Percentiles rank a stretch among this genome's conserved stretches.
These are phyloP conservation scores for Urocitellus parryii DNA, from an alignment of 2,113 vertebrate species.

Conservation along the genomic window DNA sequence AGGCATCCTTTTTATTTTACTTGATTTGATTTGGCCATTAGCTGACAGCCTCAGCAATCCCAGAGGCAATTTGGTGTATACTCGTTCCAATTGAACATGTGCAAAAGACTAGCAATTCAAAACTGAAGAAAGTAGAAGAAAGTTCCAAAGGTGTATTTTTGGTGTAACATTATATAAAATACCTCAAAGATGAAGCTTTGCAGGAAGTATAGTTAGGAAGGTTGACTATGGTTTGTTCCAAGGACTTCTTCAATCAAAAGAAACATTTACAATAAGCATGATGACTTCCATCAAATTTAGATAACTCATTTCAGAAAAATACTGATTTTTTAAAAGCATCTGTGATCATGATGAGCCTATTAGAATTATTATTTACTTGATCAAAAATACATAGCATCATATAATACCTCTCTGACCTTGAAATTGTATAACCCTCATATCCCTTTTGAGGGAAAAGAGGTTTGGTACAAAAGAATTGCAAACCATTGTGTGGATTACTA, in stretches of 20 bases:
- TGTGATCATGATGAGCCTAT: background rate
- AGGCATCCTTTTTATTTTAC: background rate
- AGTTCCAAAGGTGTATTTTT: background rate
- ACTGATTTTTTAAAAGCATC: background rate
- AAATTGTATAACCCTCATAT: conserved; percentile 38
- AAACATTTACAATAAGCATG: background rate
- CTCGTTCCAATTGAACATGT: background rate
- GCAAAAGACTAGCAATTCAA: background rate
- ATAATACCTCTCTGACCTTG: conserved; percentile 49
- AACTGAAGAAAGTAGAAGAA: background rate
- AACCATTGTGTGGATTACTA: conserved; percentile 37
- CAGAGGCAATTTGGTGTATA: background rate
- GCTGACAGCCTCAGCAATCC: background rate
- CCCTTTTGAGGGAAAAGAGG: background rate
- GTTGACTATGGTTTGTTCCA: background rate
- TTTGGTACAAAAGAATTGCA: background rate
- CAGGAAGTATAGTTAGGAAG: background rate
- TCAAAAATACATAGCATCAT: background rate
- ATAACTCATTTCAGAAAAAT: conserved; percentile 21
- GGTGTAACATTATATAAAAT: background rate
- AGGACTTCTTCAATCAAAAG: background rate
- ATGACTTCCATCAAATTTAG: background rate
- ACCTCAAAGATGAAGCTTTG: background rate
- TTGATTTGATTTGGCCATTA: background rate
- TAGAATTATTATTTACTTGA: conserved; percentile 40